phyloP scores from a whole-genome alignment of 2,888 invertebrate species.

The Cryptus viduatorius region DNA sequence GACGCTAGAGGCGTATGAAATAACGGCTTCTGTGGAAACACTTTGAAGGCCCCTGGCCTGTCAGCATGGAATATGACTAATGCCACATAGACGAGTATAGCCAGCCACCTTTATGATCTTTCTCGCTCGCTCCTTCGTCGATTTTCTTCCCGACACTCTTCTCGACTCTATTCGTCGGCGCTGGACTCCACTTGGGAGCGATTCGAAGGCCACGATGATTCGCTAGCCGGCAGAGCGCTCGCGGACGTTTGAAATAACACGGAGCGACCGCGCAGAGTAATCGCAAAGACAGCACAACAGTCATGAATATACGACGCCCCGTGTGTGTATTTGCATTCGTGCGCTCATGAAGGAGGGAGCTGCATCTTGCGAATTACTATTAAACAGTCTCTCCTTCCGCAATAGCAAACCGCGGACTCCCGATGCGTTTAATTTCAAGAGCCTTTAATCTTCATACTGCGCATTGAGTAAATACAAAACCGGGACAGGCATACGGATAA shows the following conservation, averaged over 20 bases:
- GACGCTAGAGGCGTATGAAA: slow-evolving; percentile 68
- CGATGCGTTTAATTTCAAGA: too few relatives aligned
- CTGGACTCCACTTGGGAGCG: not conserved
- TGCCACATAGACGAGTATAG: slow-evolving; percentile 60
- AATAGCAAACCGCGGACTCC: too few relatives aligned
- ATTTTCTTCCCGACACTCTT: not conserved
- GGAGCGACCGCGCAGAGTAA: slow-evolving; percentile 29
- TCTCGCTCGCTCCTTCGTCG: slow-evolving; percentile 5
- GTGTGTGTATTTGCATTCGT: too few relatives aligned
- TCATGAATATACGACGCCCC: too few relatives aligned
- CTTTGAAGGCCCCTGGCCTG: slow-evolving; percentile 71
- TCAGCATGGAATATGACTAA: slow-evolving; percentile 79
- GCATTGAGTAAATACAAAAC: too few relatives aligned
- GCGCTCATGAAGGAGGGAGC: too few relatives aligned
- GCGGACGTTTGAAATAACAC: slow-evolving; percentile 73
- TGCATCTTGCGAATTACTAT: too few relatives aligned
- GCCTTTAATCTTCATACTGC: too few relatives aligned
- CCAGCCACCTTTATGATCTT: slow-evolving; percentile 21
- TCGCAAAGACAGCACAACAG: not conserved
- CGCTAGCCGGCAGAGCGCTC: slow-evolving; percentile 57
- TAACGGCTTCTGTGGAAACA: slow-evolving; percentile 73
- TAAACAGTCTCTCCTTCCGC: too few relatives aligned
- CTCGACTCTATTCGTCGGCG: not conserved
- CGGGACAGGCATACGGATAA: too few relatives aligned
- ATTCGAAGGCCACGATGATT: slow-evolving; percentile 47